Evolutionary conservation across 2,888 invertebrate species (phyloP).

Genomic region (Polydrusus cervinus): DNA sequence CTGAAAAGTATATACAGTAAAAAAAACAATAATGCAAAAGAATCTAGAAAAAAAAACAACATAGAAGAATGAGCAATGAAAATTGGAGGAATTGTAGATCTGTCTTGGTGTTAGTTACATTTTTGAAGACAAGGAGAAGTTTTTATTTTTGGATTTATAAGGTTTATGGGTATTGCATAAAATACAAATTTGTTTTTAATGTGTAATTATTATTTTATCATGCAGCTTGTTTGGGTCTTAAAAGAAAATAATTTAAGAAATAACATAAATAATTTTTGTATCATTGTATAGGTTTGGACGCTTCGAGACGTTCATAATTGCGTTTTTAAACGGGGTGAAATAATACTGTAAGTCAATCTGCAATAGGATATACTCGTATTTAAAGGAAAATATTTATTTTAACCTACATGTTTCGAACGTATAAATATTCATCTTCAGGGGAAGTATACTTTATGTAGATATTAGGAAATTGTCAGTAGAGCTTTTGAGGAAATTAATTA

Average conservation of each 20-base stretch:
- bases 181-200: not conserved
- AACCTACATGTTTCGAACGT: too few species aligned
- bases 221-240: constrained; percentile 17
- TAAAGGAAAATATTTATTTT: too few species aligned
- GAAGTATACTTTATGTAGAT: too few species aligned
- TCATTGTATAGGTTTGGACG: too few species aligned
- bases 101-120: constrained; percentile 60
- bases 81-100: constrained; percentile 56
- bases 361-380: too few species aligned
- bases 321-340: too few species aligned
- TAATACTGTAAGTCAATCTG: too few species aligned
- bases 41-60: constrained; percentile 33
- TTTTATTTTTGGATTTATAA: constrained; percentile 13
- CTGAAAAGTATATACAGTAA: constrained; percentile 34
- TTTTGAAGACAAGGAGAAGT: not conserved
- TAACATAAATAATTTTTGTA: too few species aligned
- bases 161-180: constrained; percentile 37
- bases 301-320: too few species aligned
- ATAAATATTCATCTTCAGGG: too few species aligned
- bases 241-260: not conserved
- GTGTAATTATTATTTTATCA: not conserved
- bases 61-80: constrained; percentile 22
- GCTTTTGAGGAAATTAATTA: too few species aligned
- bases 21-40: constrained; percentile 30
- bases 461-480: too few species aligned